Evolutionary conservation across 2,888 invertebrate species (phyloP), one percentile per base, ranked within the genome.

Genomic region (Lycocerus yunnanus): DNA sequence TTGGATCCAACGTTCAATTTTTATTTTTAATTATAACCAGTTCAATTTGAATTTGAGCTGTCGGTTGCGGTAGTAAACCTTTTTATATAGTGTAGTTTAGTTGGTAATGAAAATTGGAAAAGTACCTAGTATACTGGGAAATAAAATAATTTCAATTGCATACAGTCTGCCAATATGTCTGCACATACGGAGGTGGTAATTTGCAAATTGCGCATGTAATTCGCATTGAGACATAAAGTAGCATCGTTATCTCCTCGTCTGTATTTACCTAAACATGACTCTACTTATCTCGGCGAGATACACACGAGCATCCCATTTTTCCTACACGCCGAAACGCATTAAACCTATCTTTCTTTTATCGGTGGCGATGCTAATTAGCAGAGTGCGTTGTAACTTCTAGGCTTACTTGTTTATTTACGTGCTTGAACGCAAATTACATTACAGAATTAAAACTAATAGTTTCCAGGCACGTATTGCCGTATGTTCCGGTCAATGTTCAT

Each of bases 291-390:
- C 27, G 18, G 67, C 20, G 72, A 70, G 66, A 66, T 15, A 60
- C 20, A 61, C 27, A 20, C 20, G 15, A 20, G 15, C 63, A 67
- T 72, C 72, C 61, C 63, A 21, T 68, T 72, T 63, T 63, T 24
- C 18, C 14, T 18, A 16, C 13, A 18, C 21, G 14, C 18, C 61
- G 43, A 15, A 27, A 27, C 20, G 61, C 43, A 66, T 66, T 72
- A 67, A 24, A 58, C 60, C 60, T 24, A 61, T 61, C 72, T 14
- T 60, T 61, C 18, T 58, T 63, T 68, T 66, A 72, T 71, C 72
- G 72, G 72, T 61, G 67, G 68, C 72, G 27, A 72, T 72, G 72
- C 72, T 72, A 72, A 72, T 72, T 72, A 72, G 72, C 61, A 27
- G 72, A 72, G 68, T 68, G 68, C 72, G 72, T 72, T 72, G 72